These are phyloP conservation scores for Crotalus tigris DNA, from an alignment of 2,113 vertebrate genomes.

Conservation along the genomic window DNA sequence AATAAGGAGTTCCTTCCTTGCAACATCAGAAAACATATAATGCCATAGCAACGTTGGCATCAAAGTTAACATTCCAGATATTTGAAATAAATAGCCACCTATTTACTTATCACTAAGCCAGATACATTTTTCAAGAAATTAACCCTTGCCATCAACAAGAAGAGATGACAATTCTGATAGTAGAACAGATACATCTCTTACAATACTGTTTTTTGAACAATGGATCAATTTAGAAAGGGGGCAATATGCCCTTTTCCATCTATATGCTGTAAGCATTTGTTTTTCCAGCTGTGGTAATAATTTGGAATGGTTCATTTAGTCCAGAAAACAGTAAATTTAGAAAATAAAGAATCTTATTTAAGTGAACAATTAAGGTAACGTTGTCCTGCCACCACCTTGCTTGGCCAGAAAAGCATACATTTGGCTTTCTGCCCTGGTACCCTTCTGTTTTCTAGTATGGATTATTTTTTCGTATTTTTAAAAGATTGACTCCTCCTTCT, in stretches of 20 bases:
- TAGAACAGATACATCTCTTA: neutral
- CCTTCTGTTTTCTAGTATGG: neutral
- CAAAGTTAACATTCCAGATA: neutral
- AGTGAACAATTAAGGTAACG: neutral
- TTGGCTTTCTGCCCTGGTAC: neutral
- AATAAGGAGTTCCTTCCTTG: neutral
- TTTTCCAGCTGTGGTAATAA: neutral
- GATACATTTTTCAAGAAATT: neutral
- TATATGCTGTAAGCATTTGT: neutral
- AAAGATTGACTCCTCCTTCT: neutral
- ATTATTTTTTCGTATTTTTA: neutral
- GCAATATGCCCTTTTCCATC: neutral
- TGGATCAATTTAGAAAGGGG: neutral
- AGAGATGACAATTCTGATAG: neutral
- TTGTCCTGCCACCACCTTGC: neutral
- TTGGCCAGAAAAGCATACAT: neutral
- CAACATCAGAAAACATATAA: neutral
- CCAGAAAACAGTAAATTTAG: neutral
- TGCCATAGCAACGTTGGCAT: neutral
- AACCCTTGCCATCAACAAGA: neutral
- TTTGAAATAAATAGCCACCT: neutral
- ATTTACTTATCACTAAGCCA: neutral
- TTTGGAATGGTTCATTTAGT: neutral
- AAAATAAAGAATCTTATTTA: neutral
- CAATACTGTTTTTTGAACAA: neutral